phyloP scores from a whole-genome alignment of 2,888 invertebrate genomes.

The Calameuta idolon region DNA sequence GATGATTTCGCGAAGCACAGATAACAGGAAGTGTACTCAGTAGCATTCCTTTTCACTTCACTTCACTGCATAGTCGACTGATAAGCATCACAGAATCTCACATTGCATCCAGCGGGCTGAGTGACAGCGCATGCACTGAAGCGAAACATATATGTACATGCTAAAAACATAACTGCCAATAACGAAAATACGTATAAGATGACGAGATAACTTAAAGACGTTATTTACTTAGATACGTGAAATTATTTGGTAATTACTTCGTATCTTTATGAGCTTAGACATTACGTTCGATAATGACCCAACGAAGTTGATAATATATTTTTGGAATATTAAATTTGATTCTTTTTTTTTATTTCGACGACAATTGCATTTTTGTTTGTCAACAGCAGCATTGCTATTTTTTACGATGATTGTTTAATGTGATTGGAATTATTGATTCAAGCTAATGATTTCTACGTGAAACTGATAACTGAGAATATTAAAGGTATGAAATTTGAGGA shows the following conservation, averaged over 20 bases:
- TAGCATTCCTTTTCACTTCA: slow-evolving; percentile 42
- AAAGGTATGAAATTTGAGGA: neutral
- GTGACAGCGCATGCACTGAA: slow-evolving; percentile 58
- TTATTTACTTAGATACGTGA: neutral
- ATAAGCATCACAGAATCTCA: slow-evolving; percentile 52
- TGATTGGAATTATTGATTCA: slow-evolving; percentile 18
- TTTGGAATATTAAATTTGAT: neutral
- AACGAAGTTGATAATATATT: too few relatives aligned
- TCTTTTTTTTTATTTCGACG: neutral
- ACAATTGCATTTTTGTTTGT: neutral
- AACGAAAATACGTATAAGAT: slow-evolving; percentile 34
- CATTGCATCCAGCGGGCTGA: slow-evolving; percentile 50
- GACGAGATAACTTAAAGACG: neutral
- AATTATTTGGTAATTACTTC: neutral
- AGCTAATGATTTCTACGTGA: neutral
- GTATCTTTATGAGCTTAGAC: neutral
- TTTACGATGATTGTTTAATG: neutral
- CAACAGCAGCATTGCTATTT: neutral
- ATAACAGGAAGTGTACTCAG: slow-evolving; percentile 40
- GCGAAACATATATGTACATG: slow-evolving; percentile 45
- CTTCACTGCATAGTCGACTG: slow-evolving; percentile 43
- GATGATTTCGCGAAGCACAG: slow-evolving; percentile 53
- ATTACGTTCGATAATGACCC: neutral
- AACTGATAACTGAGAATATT: neutral
- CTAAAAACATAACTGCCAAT: slow-evolving; percentile 42